phyloP scores from a whole-genome alignment of 1,140 invertebrate species.

The Penaeus indicus region DNA sequence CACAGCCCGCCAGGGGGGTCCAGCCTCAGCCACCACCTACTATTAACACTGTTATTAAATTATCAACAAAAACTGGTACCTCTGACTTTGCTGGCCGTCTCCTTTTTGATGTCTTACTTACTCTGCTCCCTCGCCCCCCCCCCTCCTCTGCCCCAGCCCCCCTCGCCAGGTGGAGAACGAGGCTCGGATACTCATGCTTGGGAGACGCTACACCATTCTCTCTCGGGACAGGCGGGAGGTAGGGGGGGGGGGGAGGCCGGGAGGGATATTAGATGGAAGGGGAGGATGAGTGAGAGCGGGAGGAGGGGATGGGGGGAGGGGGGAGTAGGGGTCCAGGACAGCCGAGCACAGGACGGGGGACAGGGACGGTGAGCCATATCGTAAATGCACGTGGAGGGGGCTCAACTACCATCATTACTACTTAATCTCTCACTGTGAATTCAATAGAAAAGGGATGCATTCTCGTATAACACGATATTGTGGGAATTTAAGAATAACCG shows the following conservation, averaged over 20 bases:
- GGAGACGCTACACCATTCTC: background rate
- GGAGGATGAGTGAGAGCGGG: constrained; percentile 13
- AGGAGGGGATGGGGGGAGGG: background rate
- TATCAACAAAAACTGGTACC: constrained; percentile 51
- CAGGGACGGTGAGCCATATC: background rate
- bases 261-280: constrained; percentile 1
- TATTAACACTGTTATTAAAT: constrained; percentile 59
- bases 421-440: background rate
- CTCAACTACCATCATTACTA: too few relatives aligned
- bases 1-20: background rate
- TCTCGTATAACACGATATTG: too few relatives aligned
- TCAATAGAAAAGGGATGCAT: too few relatives aligned
- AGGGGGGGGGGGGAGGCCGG: background rate
- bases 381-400: too few relatives aligned
- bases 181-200: background rate
- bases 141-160: background rate
- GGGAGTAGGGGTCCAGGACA: background rate
- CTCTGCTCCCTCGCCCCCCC: background rate
- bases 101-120: constrained; percentile 52
- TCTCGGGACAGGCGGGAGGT: background rate
- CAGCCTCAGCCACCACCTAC: constrained; percentile 12
- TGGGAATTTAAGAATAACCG: background rate
- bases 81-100: constrained; percentile 25
- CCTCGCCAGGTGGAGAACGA: background rate
- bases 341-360: background rate